Evolutionary conservation across 1,140 invertebrate species (phyloP), one percentile per base, ranked within the genome.

Genomic region (Halictus rubicundus): DNA sequence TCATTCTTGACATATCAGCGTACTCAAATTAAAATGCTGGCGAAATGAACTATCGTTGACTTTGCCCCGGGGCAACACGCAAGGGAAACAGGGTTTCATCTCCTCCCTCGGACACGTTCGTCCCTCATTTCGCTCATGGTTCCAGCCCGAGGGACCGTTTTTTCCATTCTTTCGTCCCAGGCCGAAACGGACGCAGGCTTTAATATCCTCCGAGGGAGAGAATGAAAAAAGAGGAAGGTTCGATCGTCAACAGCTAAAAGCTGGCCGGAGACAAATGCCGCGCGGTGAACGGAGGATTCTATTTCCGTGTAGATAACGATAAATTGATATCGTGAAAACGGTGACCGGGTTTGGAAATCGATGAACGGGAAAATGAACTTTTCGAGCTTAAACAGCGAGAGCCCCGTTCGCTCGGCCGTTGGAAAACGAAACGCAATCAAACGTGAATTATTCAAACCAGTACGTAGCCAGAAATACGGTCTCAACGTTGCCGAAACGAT

Each of bases 361-460:
- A 78, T 72, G 76, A 65, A 78, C 76, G 69, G 60, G 76, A 78
- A 78, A 78, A 78, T 78, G 76, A 78, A 78, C 76, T 78, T 71
- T 78, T 65, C 76, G 68, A 78, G 69, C 76, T 68, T 72, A 60
- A 78, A 54, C 76, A 49, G 32, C 25, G 27, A 21, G 4, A 21
- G 4, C 10, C 46, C n/a, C 14, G 21, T 7, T 7, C 32, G 16
- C 46, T 37, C 21, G 9, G 16, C 54, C 14, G 59, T 52, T 52
- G 68, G 46, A 46, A 61, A 78, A 72, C 60, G 76, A 72, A 78
- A 78, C 49, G 69, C 76, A 78, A 72, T 78, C 76, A 72, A 64
- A 72, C 76, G 69, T 78, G 76, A 78, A 72, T 78, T 78, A 78
- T 78, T 78, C 76, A 72, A 42, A 32, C 68, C 60, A 39, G 72